Percentiles rank a stretch among this genome's conserved stretches.
Evolutionary conservation across 2,888 invertebrate species (phyloP).

Genomic region (Acanthosepion pharaonis): DNA sequence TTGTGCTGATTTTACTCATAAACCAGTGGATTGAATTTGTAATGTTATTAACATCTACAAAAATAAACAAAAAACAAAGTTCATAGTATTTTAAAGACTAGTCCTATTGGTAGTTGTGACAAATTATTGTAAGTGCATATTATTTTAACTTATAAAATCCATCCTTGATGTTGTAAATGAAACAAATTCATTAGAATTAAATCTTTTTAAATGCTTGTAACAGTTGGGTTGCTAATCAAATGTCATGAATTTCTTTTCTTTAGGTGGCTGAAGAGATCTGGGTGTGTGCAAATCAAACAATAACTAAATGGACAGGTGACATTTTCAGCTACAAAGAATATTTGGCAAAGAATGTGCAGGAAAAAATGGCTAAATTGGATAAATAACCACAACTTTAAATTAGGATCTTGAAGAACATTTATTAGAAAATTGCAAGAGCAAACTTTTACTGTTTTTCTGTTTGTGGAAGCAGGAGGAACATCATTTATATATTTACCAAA

Average conservation of each 20-base stretch:
- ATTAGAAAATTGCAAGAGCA: neutral
- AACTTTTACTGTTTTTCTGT: neutral
- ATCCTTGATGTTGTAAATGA: no score
- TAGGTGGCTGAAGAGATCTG: constrained; percentile 99
- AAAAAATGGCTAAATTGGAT: constrained; percentile 61
- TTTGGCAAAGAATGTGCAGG: constrained; percentile 84
- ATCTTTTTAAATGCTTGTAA: neutral
- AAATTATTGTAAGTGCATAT: no score
- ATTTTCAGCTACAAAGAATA: constrained; percentile 97
- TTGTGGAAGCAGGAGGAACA: neutral
- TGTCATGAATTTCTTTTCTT: constrained; percentile 48
- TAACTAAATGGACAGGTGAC: constrained; percentile 97
- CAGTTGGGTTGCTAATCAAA: neutral
- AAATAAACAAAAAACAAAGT: no score
- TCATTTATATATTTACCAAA: neutral
- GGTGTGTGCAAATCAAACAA: constrained; percentile 96
- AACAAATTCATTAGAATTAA: neutral
- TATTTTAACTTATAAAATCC: neutral
- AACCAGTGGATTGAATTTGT: no score
- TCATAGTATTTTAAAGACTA: no score
- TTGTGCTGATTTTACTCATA: no score
- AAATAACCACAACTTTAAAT: constrained; percentile 48
- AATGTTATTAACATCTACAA: no score
- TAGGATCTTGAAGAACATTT: constrained; percentile 16
- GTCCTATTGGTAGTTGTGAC: no score